Base-by-base conservation (phyloP, 2,888 invertebrate genomes). In the Lithophane leautieri region DNA sequence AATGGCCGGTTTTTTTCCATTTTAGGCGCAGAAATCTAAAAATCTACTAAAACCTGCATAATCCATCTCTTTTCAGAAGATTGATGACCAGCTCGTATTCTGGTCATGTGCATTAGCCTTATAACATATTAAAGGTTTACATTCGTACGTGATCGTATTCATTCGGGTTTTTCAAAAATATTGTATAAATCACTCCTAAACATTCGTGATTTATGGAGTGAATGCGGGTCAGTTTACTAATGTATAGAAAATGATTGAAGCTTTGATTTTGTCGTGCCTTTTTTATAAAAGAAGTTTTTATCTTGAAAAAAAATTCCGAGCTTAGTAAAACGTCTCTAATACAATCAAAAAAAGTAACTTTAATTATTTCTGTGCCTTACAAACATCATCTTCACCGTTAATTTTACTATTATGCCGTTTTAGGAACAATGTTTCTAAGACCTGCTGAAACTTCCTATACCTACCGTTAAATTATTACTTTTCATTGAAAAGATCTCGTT, bases 51-150 rank as follows among this genome's bases (percentile, higher is more conserved):
- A 84, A 66, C 47, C 62, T 12, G 25, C 56, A 50, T 75, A 69
- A 80, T 78, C 73, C 66, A 68, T 60, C 70, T 61, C 60, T 70
- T 75, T 65, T 40, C 9, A 12, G 44, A 85, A 82, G 85, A 85
- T 84, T 70, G 70, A 85, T 79, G 87, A 54, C 34, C 62, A 34
- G 47, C 34, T 42, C 47, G 34, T n/a, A 25, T n/a, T 50, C 19
- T 75, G 68, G 77, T 70, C 77, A 73, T 70, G 62, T 76, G 73
- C 76, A 78, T 86, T 70, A 78, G 61, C 40, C 52, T 44, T 54
- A 4, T 65, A 67, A 74, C 67, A 73, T 75, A 71, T 76, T 72
- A 47, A 62, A 42, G 19, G 62, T 78, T 73, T 50, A 75, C 50
- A 72, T 76, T 70, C 66, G 34, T 70, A 74, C 70, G 72, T 76